Percentiles rank a stretch among this genome's conserved stretches.
phyloP scores from a whole-genome alignment of 2,888 invertebrate species.

The Phymatocera aterrima region DNA sequence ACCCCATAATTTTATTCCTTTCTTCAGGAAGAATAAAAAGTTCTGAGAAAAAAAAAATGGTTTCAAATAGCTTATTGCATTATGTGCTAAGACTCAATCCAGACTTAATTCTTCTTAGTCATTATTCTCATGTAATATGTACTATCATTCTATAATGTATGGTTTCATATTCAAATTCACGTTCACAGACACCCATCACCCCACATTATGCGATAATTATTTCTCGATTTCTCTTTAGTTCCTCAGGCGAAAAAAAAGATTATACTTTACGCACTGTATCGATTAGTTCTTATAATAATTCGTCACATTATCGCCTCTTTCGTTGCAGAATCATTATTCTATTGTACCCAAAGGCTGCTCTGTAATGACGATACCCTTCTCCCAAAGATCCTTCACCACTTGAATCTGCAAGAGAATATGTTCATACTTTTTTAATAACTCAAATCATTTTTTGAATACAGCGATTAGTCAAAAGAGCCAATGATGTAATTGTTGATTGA shows the following conservation, averaged over 20 bases:
- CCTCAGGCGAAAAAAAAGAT: background rate
- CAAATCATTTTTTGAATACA: slow-evolving; percentile 15
- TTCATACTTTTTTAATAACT: background rate
- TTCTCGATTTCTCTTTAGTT: background rate
- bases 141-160: background rate
- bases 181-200: background rate
- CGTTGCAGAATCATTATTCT: slow-evolving; percentile 58
- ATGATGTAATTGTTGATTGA: too few species aligned
- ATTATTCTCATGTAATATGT: too few species aligned
- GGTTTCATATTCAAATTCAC: background rate
- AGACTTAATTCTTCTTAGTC: too few species aligned
- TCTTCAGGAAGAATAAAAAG: too few species aligned
- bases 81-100: too few species aligned
- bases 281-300: background rate
- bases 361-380: slow-evolving; percentile 87
- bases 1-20: too few species aligned
- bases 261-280: background rate
- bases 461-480: slow-evolving; percentile 3
- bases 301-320: background rate
- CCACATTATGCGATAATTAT: background rate
- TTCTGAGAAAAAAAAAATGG: too few species aligned
- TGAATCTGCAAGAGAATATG: slow-evolving; percentile 71
- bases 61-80: too few species aligned
- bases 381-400: slow-evolving; percentile 87
- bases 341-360: slow-evolving; percentile 78